A percentile compares a stretch with the other conserved stretches of the same genome.
Evolutionary conservation across 2,888 invertebrate species (phyloP).

Genomic region (Troilus luridus): DNA sequence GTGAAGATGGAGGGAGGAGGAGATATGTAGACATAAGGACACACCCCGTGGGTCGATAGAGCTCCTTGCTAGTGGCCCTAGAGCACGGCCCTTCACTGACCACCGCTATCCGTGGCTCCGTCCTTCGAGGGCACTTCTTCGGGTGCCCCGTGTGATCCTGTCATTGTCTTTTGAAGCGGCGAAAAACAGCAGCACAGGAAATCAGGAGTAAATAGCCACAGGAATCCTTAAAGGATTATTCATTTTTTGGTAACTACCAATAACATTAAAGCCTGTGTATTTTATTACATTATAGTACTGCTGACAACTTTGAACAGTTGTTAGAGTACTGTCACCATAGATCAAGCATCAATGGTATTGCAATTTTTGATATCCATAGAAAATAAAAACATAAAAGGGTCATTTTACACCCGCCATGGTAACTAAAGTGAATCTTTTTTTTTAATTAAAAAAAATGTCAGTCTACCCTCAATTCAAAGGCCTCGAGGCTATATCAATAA

Average conservation of each 20-base stretch:
- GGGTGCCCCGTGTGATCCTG: neutral
- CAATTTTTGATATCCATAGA: too few species aligned
- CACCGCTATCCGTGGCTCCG: neutral
- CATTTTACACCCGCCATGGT: too few species aligned
- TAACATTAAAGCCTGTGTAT: too few species aligned
- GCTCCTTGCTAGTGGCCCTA: slow-evolving; percentile 29
- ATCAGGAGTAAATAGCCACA: neutral
- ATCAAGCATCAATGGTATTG: too few species aligned
- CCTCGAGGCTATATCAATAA: too few species aligned
- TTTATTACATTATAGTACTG: too few species aligned
- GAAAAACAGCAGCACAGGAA: neutral
- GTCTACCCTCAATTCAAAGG: too few species aligned
- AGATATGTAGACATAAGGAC: slow-evolving; percentile 37
- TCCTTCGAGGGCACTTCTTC: neutral
- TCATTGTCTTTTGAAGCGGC: neutral
- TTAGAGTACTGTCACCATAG: too few species aligned
- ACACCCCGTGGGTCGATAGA: slow-evolving; percentile 43
- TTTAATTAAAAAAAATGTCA: too few species aligned
- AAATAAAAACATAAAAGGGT: too few species aligned
- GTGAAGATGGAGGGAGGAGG: neutral
- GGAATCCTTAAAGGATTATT: neutral
- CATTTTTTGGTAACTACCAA: neutral
- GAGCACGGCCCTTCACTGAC: slow-evolving; percentile 28
- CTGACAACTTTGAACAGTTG: too few species aligned
- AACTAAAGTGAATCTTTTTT: too few species aligned